phyloP scores from a whole-genome alignment of 2,113 vertebrate genomes.

The Gymnocephalus cernua region DNA sequence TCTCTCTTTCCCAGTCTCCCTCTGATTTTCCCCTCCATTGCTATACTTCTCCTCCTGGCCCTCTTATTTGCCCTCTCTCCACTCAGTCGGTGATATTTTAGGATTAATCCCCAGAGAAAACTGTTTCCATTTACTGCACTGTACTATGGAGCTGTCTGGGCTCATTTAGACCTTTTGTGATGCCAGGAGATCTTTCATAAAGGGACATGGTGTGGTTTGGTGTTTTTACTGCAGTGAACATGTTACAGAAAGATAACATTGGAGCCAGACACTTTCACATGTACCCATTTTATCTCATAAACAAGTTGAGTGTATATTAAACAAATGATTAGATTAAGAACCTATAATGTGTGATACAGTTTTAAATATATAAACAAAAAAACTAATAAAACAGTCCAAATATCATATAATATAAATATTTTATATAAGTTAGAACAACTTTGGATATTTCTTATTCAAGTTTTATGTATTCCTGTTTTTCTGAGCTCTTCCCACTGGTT shows the following conservation, averaged over 20 bases:
- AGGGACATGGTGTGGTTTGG: neutral
- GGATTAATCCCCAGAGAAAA: slow-evolving; percentile 74
- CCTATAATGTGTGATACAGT: neutral
- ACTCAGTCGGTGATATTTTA: slow-evolving; percentile 72
- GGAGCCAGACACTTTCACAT: neutral
- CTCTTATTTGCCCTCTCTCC: slow-evolving; percentile 67
- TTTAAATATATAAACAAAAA: neutral
- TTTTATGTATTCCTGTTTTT: neutral
- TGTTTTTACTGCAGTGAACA: slow-evolving; percentile 11
- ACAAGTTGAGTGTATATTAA: neutral
- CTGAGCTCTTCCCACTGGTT: neutral
- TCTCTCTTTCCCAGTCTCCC: slow-evolving; percentile 64
- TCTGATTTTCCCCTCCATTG: slow-evolving; percentile 54
- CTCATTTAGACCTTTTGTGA: slow-evolving; percentile 46
- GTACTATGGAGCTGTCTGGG: slow-evolving; percentile 41
- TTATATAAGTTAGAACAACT: neutral
- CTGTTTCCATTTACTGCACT: slow-evolving; percentile 73
- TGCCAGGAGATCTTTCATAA: neutral
- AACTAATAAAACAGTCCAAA: neutral
- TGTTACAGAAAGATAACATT: slow-evolving; percentile 5
- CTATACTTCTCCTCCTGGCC: slow-evolving; percentile 68
- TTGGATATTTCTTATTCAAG: neutral
- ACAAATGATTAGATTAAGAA: neutral
- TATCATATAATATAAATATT: too few species aligned
- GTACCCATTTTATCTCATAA: neutral